Base-by-base conservation (phyloP, 2,888 invertebrate species). In the Ophonus ardosiacus region DNA sequence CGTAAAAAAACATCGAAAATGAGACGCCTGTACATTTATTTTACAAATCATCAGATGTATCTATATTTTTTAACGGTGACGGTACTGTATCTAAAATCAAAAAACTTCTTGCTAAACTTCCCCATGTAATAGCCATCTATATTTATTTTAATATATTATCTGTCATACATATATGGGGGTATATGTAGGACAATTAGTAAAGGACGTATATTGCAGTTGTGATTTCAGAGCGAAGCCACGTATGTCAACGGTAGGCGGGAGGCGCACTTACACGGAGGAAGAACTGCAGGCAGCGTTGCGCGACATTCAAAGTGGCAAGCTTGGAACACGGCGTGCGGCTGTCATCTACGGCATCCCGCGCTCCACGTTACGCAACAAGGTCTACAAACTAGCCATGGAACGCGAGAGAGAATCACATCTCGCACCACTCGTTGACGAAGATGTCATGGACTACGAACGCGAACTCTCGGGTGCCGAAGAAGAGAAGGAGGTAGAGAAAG, bases 331-430 rank as follows among this genome's bases (percentile, higher is more conserved):
- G 68, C 93, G 98, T 85, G 98, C 99, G 7, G 97, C 99, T 81
- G 97, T 97, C 82, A 96, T 98, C 88, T 99, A 99, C 92, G 98
- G 98, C 88, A 98, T 99, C 90, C 99, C 99, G 7, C 94, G 99
- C 87, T 98, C 99, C 87, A 99, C 98, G 31, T 94, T 99, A 79
- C 94, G 99, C 86, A 99, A 98, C 93, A 99, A 99, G 92, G 97
- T 97, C 90, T 96, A 96, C 93, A 97, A 97, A 91, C 93, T 96
- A 89, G 93, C 94, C 84, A 92, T 95, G 91, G 96, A 96, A 88
- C 93, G 94, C 79, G 94, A 94, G 89, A 93, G 95, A 88, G 95
- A 96, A 89, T 94, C 93, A 91, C 91, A 95, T 92, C 90, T 93
- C 85, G 90, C 88, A 87, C 83, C 83, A 15, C 78, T 79, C 21